Evolutionary conservation across 1,140 invertebrate genomes (phyloP), one percentile per base, ranked within the genome.

Genomic region (Parapsyche elsis): DNA sequence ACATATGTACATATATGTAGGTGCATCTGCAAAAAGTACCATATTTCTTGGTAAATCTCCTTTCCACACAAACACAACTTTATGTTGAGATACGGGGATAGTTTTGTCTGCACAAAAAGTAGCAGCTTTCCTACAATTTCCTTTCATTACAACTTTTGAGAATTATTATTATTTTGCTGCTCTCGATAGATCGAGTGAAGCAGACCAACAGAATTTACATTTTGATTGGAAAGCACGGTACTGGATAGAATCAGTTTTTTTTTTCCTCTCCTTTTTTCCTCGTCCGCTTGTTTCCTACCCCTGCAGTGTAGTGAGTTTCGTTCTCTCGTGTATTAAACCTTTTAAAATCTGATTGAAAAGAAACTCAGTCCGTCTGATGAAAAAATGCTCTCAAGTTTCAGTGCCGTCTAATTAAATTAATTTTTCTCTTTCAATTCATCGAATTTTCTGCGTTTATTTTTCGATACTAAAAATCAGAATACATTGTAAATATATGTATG

Each of bases 141-240:
- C 9, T 9, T 67, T 24, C 64, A 67, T 67, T 67, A 67, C 21
- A 23, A 12, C 24, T 67, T 5, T n/a, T n/a, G n/a, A n/a, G n/a
- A n/a, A n/a, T n/a, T 23, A 67, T 24, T 26, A 7, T 26, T 26
- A 24, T 26, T 26, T 67, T 14, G 21, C 21, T 12, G 9, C 64
- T 67, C 23, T 24, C 64, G 24, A 67, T 67, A 2, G 64, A 53
- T 67, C 24, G 21, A 14, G 24, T 9, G 64, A 26, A 12, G 10
- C 49, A 53, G 30, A 53, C 49, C 49, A 16, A 16, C 49, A 5
- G 49, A 67, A 67, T 67, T 67, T 67, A 26, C 64, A 67, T 67
- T 67, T 67, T 67, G 64, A 67, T 67, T 67, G 64, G 64, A 67
- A 67, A 67, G 24, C 12, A 23, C 64, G 21, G 23, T 14, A 5